Percentiles rank a stretch among this genome's conserved stretches.
Evolutionary conservation across 1,140 invertebrate species (phyloP).

Genomic region (Conopomorpha cramerella): DNA sequence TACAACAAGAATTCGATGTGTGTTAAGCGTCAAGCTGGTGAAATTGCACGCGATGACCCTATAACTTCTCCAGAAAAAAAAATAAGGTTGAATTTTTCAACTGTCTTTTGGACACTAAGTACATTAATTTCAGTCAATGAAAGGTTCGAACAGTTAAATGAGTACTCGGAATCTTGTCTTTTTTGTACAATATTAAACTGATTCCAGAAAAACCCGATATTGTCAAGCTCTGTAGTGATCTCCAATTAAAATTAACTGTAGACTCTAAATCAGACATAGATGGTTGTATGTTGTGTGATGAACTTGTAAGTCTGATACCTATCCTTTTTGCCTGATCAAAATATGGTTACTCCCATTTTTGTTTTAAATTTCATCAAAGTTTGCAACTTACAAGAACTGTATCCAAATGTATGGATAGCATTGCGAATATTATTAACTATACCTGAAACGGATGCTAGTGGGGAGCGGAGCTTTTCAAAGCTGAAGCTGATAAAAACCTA

Average conservation of each 20-base stretch:
- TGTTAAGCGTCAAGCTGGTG: slow-evolving; percentile 15
- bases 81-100: slow-evolving; percentile 12
- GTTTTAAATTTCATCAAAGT: slow-evolving; percentile 15
- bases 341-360: slow-evolving; percentile 7
- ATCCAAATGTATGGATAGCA: slow-evolving; percentile 16
- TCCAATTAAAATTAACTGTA: slow-evolving; percentile 14
- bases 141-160: slow-evolving; percentile 9
- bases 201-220: slow-evolving; percentile 13
- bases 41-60: slow-evolving; percentile 10
- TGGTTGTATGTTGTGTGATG: slow-evolving; percentile 13
- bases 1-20: slow-evolving; percentile 12
- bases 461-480: slow-evolving; percentile 13
- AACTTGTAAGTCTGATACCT: slow-evolving; percentile 12
- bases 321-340: slow-evolving; percentile 7
- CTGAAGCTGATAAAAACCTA: slow-evolving; percentile 27
- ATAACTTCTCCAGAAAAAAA: slow-evolving; percentile 10
- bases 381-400: slow-evolving; percentile 14
- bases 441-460: slow-evolving; percentile 14
- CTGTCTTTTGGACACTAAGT: slow-evolving; percentile 10
- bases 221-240: slow-evolving; percentile 11
- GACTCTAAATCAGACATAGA: slow-evolving; percentile 11
- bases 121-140: slow-evolving; percentile 5
- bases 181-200: slow-evolving; percentile 15
- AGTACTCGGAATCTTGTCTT: slow-evolving; percentile 11
- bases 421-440: slow-evolving; percentile 14